Percentiles rank a stretch among this genome's conserved stretches.
These are phyloP conservation scores for Smittia sp. DNA, from an alignment of 2,888 invertebrate genomes.

Conservation along the genomic window DNA sequence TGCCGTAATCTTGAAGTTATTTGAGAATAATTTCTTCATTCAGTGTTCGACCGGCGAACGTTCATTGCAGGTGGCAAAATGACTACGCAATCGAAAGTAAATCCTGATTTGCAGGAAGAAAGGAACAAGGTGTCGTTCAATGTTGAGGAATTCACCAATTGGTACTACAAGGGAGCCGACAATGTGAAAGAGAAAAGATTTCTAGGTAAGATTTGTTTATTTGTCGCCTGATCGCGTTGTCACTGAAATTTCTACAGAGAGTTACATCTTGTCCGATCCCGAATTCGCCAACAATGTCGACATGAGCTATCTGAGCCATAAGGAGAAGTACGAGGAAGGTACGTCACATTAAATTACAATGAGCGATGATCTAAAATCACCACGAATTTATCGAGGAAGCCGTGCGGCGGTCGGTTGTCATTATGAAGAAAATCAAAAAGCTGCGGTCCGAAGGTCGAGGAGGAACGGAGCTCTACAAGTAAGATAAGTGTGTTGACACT, in stretches of 20 bases:
- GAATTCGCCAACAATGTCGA: slow-evolving; percentile 66
- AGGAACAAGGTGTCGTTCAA: slow-evolving; percentile 72
- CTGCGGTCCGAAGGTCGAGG: not conserved
- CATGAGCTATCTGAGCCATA: slow-evolving; percentile 75
- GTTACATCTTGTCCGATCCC: slow-evolving; percentile 58
- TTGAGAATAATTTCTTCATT: too few species aligned
- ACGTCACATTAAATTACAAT: too few species aligned
- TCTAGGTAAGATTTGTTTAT: not conserved
- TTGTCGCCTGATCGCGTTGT: not conserved
- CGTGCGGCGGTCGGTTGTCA: slow-evolving; percentile 65
- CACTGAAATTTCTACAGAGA: slow-evolving; percentile 46
- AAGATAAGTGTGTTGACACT: not conserved
- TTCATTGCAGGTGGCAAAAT: not conserved
- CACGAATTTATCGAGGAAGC: too few species aligned
- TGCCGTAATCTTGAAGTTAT: too few species aligned
- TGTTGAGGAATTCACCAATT: slow-evolving; percentile 69
- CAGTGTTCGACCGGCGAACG: not conserved
- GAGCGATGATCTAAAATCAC: too few species aligned
- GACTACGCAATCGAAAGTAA: slow-evolving; percentile 52
- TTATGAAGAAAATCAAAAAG: slow-evolving; percentile 56
- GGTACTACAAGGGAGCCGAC: slow-evolving; percentile 73
- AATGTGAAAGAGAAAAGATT: slow-evolving; percentile 61
- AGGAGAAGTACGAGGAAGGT: slow-evolving; percentile 81
- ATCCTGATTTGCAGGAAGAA: slow-evolving; percentile 70
- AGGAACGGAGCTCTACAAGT: not conserved